These are phyloP conservation scores for Sceloporus undulatus DNA, from an alignment of 2,113 vertebrate species.

Conservation along the genomic window DNA sequence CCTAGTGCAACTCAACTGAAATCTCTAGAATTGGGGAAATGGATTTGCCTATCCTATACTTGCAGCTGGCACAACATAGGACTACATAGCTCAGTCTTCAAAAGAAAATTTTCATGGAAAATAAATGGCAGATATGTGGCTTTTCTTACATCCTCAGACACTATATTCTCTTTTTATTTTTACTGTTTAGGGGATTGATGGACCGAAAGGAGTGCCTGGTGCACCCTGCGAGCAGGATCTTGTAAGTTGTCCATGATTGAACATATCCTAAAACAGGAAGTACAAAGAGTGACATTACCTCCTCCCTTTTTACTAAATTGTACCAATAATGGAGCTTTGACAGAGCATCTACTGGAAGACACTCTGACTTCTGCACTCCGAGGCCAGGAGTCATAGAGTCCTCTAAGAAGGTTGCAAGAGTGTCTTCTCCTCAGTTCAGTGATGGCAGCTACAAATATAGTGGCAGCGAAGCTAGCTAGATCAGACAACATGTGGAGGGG, in stretches of 20 bases:
- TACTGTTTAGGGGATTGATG: conserved; percentile 84
- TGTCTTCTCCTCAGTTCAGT: too few species aligned
- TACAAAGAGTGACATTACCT: rapidly evolving
- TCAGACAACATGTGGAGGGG: neutral
- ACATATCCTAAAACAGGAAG: neutral
- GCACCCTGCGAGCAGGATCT: conserved; percentile 82
- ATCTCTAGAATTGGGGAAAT: neutral
- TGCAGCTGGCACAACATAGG: neutral
- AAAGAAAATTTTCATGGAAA: neutral
- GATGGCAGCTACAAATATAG: too few species aligned
- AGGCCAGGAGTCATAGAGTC: too few species aligned
- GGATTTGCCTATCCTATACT: neutral
- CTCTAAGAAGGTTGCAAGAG: too few species aligned
- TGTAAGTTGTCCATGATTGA: conserved; percentile 71
- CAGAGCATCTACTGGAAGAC: too few species aligned
- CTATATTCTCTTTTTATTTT: rapidly evolving
- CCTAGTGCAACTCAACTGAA: neutral
- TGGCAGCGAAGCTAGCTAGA: too few species aligned
- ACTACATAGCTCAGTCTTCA: neutral
- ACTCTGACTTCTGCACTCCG: too few species aligned
- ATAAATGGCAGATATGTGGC: neutral
- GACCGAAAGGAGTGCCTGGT: conserved; percentile 87
- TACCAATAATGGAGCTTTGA: too few species aligned
- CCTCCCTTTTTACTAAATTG: too few species aligned
- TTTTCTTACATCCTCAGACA: neutral